phyloP scores from a whole-genome alignment of 2,797 vertebrate species.

The Darevskia nairensis region DNA sequence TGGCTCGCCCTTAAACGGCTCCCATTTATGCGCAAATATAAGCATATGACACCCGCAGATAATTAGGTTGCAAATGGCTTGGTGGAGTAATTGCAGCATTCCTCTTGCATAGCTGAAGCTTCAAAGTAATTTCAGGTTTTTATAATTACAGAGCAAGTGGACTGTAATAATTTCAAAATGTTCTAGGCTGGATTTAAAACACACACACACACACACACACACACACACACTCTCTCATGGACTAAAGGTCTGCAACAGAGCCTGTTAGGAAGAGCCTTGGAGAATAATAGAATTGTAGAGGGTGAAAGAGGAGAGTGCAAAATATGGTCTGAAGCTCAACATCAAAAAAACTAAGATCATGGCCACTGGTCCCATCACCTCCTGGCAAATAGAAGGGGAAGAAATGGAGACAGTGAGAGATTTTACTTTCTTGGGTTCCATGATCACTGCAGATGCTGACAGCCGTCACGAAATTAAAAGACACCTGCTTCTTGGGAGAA shows the following conservation, averaged over 20 bases:
- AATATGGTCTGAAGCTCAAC: too few species aligned
- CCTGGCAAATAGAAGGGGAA: too few species aligned
- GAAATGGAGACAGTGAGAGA: too few species aligned
- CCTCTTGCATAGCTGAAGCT: conserved; percentile 57
- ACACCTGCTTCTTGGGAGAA: too few species aligned
- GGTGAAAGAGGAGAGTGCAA: too few species aligned
- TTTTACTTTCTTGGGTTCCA: too few species aligned
- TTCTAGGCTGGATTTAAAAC: conserved; percentile 50
- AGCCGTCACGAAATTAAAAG: too few species aligned
- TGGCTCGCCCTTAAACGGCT: conserved; percentile 38
- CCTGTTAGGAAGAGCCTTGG: conserved; percentile 33
- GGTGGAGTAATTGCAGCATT: conserved; percentile 62
- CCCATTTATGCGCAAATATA: conserved; percentile 19
- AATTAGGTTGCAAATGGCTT: conserved; percentile 62
- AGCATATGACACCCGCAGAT: conserved; percentile 26
- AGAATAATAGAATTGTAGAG: neutral
- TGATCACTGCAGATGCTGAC: too few species aligned
- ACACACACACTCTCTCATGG: neutral
- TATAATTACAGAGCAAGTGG: conserved; percentile 65
- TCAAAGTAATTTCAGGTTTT: conserved; percentile 71
- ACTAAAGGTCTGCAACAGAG: conserved; percentile 4
- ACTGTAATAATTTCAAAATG: conserved; percentile 70
- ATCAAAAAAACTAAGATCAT: too few species aligned
- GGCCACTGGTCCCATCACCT: too few species aligned
- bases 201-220: neutral